Percentiles rank a stretch among this genome's conserved stretches.
These are phyloP conservation scores for Scaptomyza pallida DNA, from an alignment of 1,140 invertebrate genomes.

Conservation along the genomic window DNA sequence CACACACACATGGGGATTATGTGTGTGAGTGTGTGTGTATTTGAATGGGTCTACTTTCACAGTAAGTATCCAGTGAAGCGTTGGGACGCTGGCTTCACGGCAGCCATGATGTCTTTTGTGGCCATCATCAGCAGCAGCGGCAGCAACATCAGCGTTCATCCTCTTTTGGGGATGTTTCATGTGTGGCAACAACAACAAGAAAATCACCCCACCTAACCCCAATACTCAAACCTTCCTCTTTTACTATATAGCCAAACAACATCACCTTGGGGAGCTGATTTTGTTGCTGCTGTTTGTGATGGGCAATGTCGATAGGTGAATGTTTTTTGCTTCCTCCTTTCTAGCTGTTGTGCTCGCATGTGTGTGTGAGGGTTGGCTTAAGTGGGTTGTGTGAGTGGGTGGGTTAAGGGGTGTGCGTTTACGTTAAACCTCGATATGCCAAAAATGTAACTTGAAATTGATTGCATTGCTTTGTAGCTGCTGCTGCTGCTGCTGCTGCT, in stretches of 20 bases:
- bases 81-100: slow-evolving; percentile 67
- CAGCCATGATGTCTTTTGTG: slow-evolving; percentile 80
- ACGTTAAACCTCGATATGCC: slow-evolving; percentile 39
- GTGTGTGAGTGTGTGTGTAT: slow-evolving; percentile 43
- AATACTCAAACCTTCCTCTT: background rate
- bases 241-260: background rate
- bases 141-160: slow-evolving; percentile 38
- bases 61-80: slow-evolving; percentile 79
- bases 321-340: background rate
- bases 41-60: slow-evolving; percentile 77
- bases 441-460: slow-evolving; percentile 51
- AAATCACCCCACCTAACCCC: background rate
- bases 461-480: slow-evolving; percentile 47
- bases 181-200: background rate
- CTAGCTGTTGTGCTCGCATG: background rate
- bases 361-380: slow-evolving; percentile 3
- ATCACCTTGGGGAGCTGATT: slow-evolving; percentile 20
- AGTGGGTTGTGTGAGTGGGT: background rate
- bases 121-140: slow-evolving; percentile 57
- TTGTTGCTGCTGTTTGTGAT: slow-evolving; percentile 23
- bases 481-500: slow-evolving; percentile 2
- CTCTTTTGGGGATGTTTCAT: slow-evolving; percentile 59
- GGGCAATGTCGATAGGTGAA: slow-evolving; percentile 43
- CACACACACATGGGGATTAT: slow-evolving; percentile 34
- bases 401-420: background rate